Evolutionary conservation across 2,797 vertebrate genomes (phyloP).

Genomic region (Falco rusticolus): DNA sequence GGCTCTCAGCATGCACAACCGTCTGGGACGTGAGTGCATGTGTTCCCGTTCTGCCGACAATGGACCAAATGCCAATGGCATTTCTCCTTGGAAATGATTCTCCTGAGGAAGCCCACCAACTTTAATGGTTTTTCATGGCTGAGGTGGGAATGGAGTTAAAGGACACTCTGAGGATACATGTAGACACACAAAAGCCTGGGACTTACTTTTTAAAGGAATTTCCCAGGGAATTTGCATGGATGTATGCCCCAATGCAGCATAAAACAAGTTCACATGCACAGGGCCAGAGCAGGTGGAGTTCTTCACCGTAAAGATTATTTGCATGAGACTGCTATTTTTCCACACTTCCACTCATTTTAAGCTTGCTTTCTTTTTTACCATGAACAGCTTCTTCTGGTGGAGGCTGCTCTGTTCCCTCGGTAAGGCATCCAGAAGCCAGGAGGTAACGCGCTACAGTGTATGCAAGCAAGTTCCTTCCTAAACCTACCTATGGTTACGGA

Average conservation of each 20-base stretch:
- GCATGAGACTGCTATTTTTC: conserved; percentile 6
- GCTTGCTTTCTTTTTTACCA: not conserved
- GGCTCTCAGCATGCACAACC: not conserved
- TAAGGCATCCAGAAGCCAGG: not conserved
- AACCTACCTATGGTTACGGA: not conserved
- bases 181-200: not conserved
- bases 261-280: not conserved
- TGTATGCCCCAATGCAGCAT: not conserved
- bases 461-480: not conserved
- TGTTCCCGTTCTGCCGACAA: not conserved
- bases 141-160: not conserved
- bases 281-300: not conserved
- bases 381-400: not conserved
- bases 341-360: not conserved
- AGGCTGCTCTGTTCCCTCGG: not conserved
- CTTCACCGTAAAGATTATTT: not conserved
- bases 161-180: not conserved
- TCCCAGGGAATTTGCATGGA: not conserved
- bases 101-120: not conserved
- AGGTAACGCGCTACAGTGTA: not conserved
- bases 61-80: not conserved
- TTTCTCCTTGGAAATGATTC: conserved; percentile 5
- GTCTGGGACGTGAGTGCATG: not conserved
- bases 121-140: not conserved
- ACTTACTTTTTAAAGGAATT: not conserved